Base-by-base conservation (phyloP, 1,140 invertebrate genomes). In the Drosophila tani region DNA sequence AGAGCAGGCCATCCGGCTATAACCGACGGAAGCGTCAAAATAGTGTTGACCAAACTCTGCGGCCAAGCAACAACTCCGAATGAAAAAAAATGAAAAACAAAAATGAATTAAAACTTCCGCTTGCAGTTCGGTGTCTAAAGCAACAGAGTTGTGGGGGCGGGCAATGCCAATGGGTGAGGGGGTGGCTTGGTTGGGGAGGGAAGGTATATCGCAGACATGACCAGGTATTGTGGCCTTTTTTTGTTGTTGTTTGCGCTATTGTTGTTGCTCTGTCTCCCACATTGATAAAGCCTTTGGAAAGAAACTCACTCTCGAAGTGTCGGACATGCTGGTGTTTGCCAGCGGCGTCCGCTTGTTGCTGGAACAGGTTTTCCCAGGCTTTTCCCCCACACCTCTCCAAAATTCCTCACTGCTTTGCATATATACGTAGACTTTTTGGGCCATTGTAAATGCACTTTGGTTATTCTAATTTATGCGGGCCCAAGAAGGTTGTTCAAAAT, bases 51-150 rank as follows among this genome's bases (percentile, higher is more conserved):
- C 79, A 63, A 86, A 75, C 62, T 71, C 62, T 71, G 80, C 68
- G 65, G 53, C 46, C 47, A 27, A 76, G 35, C 14, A 47, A 32
- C 60, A 68, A 47, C 64, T 67, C 41, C n/a, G 63, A 49, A 49
- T 46, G 2, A 32, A 11, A 63, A 69, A 74, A 47, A 59, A 77
- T 69, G 71, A 62, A 55, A 81, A 88, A 75, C 80, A 81, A 83
- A 87, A 87, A 88, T 88, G 84, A 87, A 80, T 88, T 78, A 87
- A 87, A 87, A 75, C 83, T 87, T 87, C 84, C 81, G 83, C 84
- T 88, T 51, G 84, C 67, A 79, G 69, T 71, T 49, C 21, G 29
- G 47, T 69, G 29, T 40, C 38, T 38, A 38, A 29, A 55, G 19
- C 38, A 46, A 29, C 40, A 19, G 35, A 29, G 38, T 49, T 77